Evolutionary conservation across 2,113 vertebrate species (phyloP).

Genomic region (Deroptyus accipitrinus): DNA sequence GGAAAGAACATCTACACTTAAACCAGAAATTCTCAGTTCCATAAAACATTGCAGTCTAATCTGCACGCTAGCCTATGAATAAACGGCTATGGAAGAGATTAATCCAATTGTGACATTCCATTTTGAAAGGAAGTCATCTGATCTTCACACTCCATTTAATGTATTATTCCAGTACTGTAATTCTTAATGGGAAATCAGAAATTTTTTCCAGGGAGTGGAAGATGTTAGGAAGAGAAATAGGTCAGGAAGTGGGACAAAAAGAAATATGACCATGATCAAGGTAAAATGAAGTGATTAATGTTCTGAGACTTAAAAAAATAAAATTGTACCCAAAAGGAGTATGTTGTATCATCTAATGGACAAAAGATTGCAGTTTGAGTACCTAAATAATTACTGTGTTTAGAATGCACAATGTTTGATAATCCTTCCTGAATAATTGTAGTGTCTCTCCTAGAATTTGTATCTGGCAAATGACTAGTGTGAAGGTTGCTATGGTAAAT

Average conservation of each 20-base stretch:
- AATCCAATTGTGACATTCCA: not conserved
- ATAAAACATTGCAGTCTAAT: not conserved
- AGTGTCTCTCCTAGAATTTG: conserved; percentile 13
- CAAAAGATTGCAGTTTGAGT: conserved; percentile 54
- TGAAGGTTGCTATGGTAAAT: conserved; percentile 52
- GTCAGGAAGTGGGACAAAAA: not conserved
- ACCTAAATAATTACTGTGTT: conserved; percentile 61
- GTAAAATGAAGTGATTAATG: not conserved
- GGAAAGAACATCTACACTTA: not conserved
- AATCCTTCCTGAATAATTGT: conserved; percentile 58
- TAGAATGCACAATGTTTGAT: not conserved
- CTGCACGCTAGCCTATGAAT: not conserved
- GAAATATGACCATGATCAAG: not conserved
- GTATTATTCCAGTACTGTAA: not conserved
- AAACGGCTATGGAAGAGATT: not conserved
- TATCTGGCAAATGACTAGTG: conserved; percentile 35
- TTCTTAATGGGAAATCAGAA: not conserved
- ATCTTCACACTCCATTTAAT: not conserved
- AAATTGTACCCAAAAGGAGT: not conserved
- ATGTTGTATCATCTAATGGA: conserved; percentile 12
- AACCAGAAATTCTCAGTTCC: not conserved
- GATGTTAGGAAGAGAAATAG: not conserved
- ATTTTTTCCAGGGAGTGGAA: not conserved
- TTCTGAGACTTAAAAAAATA: not conserved
- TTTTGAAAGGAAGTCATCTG: not conserved